phyloP scores from a whole-genome alignment of 2,113 vertebrate species.

The Daphoenositta chrysoptera region DNA sequence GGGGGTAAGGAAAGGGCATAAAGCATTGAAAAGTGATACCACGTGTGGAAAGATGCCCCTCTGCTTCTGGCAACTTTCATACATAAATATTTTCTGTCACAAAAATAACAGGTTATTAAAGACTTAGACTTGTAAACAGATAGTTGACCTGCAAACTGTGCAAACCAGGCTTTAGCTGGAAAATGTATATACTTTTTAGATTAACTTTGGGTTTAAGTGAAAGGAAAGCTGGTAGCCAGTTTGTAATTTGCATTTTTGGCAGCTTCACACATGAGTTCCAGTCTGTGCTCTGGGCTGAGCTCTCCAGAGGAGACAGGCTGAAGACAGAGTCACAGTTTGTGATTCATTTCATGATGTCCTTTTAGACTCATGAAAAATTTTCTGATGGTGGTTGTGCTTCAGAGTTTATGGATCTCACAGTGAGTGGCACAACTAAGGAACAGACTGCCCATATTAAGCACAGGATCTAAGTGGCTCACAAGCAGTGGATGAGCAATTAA shows the following conservation, averaged over 20 bases:
- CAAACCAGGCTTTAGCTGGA: neutral
- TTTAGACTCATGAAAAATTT: neutral
- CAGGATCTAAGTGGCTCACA: neutral
- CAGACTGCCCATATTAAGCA: neutral
- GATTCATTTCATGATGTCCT: neutral
- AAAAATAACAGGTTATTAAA: neutral
- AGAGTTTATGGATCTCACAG: neutral
- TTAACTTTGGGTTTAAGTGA: neutral
- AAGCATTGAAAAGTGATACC: neutral
- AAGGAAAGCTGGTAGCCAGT: neutral
- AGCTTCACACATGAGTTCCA: neutral
- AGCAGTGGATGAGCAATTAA: neutral
- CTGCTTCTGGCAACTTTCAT: neutral
- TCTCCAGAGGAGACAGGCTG: neutral
- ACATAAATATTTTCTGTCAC: neutral
- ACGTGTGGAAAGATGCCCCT: neutral
- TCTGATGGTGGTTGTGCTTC: neutral
- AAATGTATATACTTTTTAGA: neutral
- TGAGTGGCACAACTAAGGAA: neutral
- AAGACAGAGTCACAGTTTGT: neutral
- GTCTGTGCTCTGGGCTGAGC: neutral
- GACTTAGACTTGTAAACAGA: neutral
- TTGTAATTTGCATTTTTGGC: slow-evolving; percentile 7
- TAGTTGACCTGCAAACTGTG: neutral
- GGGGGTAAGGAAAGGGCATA: neutral